Conservation (phyloP, 2,797 vertebrate genomes). For the Pseudomugil gertrudae region DNA sequence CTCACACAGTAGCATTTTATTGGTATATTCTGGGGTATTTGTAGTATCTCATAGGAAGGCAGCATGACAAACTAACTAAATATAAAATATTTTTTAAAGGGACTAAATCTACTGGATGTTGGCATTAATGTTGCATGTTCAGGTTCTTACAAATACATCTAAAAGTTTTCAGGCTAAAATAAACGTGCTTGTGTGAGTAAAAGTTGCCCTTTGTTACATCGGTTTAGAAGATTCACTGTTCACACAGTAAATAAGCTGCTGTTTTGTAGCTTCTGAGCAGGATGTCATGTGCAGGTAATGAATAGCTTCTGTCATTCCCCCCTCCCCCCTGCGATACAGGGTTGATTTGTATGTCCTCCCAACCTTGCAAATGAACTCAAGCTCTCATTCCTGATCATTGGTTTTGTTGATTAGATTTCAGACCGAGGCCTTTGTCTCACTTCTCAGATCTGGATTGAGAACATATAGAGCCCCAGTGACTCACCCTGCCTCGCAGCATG, state of each 20-base stretch:
- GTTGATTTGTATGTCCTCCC: not conserved
- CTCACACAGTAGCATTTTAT: no score
- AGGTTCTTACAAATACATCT: no score
- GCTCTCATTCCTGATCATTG: no score
- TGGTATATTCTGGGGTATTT: no score
- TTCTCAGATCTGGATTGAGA: not conserved
- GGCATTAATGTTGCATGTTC: no score
- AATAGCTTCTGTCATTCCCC: not conserved
- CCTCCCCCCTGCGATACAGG: not conserved
- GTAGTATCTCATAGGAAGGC: no score
- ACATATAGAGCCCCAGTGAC: constrained; percentile 45
- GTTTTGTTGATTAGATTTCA: not conserved
- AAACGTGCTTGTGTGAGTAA: no score
- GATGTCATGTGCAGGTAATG: not conserved
- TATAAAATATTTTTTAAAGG: no score
- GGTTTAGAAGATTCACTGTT: not conserved
- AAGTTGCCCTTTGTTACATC: not conserved
- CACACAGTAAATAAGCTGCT: not conserved
- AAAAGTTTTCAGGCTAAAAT: no score
- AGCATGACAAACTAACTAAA: no score
- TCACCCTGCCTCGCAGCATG: constrained; percentile 91
- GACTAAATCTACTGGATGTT: no score
- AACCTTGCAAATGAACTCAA: not conserved
- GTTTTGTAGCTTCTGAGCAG: not conserved
- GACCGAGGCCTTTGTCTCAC: not conserved